Base-by-base conservation (phyloP, 30 jellyfish, hydroid and myxozoan species). In the Nemopilema nomurai region DNA sequence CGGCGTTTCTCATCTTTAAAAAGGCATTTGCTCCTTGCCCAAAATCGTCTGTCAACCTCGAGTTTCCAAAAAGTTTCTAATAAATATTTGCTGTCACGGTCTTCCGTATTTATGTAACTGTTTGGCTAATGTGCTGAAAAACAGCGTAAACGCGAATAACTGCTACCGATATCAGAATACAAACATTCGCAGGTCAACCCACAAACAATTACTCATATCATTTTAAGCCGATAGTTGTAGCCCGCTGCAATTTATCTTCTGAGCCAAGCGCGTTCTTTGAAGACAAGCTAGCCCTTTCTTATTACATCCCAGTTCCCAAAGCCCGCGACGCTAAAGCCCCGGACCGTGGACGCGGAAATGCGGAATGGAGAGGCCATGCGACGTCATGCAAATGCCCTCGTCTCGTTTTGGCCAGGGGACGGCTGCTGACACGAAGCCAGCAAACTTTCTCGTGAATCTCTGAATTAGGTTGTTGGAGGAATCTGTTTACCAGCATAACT, bases 201-300 rank as follows among this genome's bases (percentile, higher is more conserved):
- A 80, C 89, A 80, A 68, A 80, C 89, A 80, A 80, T 80, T 71
- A 52, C 89, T 18, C 89, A 28, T 52, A 80, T 31, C 81, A 64
- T 67, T n/a, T 63, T 80, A 80, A 80, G 89, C 89, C 89, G 89
- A 80, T 80, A 80, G 89, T 51, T 26, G 81, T 31, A 32, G 89
- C 89, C 89, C 89, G 89, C 89, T 80, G 89, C 89, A 80, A 80
- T 80, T 65, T 80, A 80, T 80, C 66, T 64, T 80, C 29, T 25
- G 50, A 80, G 89, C 53, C 89, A 80, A 62, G 74, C 89, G 89
- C 89, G 81, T 71, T 67, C 72, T 68, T 80, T 80, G 53, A 80
- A 71, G 64, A 41, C 29, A 65, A 62, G 87, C 87, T 65, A 65
- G 87, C 89, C 25, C 31, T 21, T 66, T 66, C 81, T 80, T 68